A percentile compares a stretch with the other conserved stretches of the same genome.
phyloP scores from a whole-genome alignment of 1,140 invertebrate species.

The Pachyrhynchus sulphureomaculatus region DNA sequence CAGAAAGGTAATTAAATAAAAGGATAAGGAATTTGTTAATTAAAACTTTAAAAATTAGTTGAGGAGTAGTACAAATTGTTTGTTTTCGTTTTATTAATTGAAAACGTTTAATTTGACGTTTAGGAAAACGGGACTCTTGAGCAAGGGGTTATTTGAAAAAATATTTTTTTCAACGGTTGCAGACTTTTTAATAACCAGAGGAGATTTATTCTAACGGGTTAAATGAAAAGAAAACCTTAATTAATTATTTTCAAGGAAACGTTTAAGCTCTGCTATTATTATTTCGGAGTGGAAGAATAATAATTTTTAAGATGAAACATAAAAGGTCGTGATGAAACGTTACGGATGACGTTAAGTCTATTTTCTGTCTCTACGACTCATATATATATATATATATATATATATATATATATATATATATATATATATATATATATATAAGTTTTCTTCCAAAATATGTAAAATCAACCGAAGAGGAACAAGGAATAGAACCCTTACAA shows the following conservation, averaged over 20 bases:
- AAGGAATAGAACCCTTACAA: too few relatives aligned
- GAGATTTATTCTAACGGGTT: conserved; percentile 15
- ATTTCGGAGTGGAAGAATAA: too few relatives aligned
- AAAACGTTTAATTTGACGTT: conserved; percentile 32
- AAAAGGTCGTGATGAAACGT: too few relatives aligned
- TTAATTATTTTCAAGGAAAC: conserved; percentile 13
- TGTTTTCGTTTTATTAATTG: conserved; percentile 34
- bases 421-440: too few relatives aligned
- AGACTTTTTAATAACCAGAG: conserved; percentile 23
- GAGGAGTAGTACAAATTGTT: conserved; percentile 31
- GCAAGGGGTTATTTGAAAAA: conserved; percentile 23
- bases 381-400: too few relatives aligned
- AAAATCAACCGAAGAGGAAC: too few relatives aligned
- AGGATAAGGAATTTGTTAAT: conserved; percentile 36
- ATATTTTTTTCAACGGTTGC: conserved; percentile 6
- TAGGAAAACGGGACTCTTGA: conserved; percentile 18
- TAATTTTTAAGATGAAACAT: too few relatives aligned
- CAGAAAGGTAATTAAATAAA: conserved; percentile 35
- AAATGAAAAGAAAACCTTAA: conserved; percentile 27
- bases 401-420: too few relatives aligned
- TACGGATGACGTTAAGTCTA: too few relatives aligned
- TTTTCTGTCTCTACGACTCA: too few relatives aligned
- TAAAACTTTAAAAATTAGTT: conserved; percentile 37
- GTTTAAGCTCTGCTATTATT: too few relatives aligned
- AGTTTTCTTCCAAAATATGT: too few relatives aligned